Evolutionary conservation across 92 coral and sea anemone species (phyloP), one percentile per base, ranked within the genome.

Genomic region (Porites lobata): DNA sequence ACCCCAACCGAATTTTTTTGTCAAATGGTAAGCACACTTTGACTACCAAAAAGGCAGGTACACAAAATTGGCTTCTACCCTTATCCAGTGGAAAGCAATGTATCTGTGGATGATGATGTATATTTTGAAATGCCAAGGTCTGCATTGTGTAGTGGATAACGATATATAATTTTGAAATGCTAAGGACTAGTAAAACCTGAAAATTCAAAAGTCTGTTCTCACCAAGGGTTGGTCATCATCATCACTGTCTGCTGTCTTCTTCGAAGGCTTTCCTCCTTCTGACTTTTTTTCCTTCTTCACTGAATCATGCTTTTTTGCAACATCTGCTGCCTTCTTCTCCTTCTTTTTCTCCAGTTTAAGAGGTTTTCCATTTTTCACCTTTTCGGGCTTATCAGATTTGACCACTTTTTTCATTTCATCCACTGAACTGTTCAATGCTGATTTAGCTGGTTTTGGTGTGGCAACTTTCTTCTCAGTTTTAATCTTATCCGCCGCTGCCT

Each of bases 191-290:
- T 26, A 13, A 38, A 13, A 26, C 63, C 12, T 20, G 17, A 15
- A 9, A 29, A 8, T 52, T 72, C 66, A 62, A 18, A 10, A 10
- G 17, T 62, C 20, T 14, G 4, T 14, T 62, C 66, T 62, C 66
- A 92, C 95, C 95, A 92, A 82, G 6, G 95, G 93, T 51, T 85
- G 85, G 38, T 93, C 95, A 64, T 92, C 90, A 77, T 92, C 92
- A 77, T 92, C 92, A 89, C 80, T 70, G n/a, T 69, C 86, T 7
- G 66, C 88, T 29, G 81, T 78, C 58, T 92, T 92, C 91, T 92
- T 92, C 1, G 43, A 47, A 1, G 72, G 85, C 29, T 82, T 82
- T 32, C 38, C 69, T 26, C 86, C 53, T 0, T 57, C 80, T 24
- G 83, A 50, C 74, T 85, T 83, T 70, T 87, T 86, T 53, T 24